Evolutionary conservation across 2,797 vertebrate genomes (phyloP), one percentile per base, ranked within the genome.

Genomic region (Cheirogaleus major): DNA sequence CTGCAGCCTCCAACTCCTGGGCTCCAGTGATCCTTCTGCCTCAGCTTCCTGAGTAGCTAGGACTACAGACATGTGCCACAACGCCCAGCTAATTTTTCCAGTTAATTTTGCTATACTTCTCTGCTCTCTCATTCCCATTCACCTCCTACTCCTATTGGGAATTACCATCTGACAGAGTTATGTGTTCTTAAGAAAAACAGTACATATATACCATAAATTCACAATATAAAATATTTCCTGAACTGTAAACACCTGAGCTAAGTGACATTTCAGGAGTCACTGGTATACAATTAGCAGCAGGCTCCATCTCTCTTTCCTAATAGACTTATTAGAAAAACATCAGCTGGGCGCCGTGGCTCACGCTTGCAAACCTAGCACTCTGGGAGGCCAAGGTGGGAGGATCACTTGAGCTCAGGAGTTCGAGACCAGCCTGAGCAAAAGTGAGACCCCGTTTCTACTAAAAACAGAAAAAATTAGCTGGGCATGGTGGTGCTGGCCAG

Each of bases 141-240:
- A 93, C 41, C 30, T 92, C 79, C 65, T 72, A 69, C 17, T 93
- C 25, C 50, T 32, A 57, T 0, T 70, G 27, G 30, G 63, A 88
- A 94, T 11, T 79, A n/a, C 10, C 92, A 69, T 89, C 41, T 43
- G 85, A 86, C 4, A 30, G 63, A 93, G 73, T 43, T 45, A 55
- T 41, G 41, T 70, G 7, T 61, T 30, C 27, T 50, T 95, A 85
- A 82, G 38, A 25, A 96, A 95, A 80, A 78, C 0, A 91, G 61
- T 55, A 89, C 4, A 30, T 67, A 79, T 87, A 93, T 27, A 92
- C 8, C 27, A 4, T 65, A 91, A 89, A 85, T 91, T 97, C 27
- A 45, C 67, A 83, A 75, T 23, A 78, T 67, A 85, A 79, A 93
- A 94, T 76, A 82, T 13, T 94, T 67, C 32, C 45, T 80, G 43